phyloP scores from a whole-genome alignment of 2,113 vertebrate genomes.

The Percopsis transmontana region DNA sequence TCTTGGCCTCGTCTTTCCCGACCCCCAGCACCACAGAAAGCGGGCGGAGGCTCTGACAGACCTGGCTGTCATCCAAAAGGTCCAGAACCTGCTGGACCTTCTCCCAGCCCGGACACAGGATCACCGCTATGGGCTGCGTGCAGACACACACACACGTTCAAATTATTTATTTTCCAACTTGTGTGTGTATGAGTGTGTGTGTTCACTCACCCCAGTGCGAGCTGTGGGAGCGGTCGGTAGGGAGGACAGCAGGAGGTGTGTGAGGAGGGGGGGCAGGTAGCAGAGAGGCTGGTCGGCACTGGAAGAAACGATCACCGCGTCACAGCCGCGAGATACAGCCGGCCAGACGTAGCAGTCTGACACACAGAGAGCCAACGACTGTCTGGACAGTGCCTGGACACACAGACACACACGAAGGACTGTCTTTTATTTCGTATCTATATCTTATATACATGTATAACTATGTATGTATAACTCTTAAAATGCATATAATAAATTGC shows the following conservation, averaged over 20 bases:
- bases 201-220: constrained; percentile 79
- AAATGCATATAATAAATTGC: no score
- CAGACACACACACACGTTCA: background rate
- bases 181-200: background rate
- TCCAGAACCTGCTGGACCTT: constrained; percentile 85
- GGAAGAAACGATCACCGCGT: constrained; percentile 80
- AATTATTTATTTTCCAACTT: no score
- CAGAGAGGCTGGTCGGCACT: constrained; percentile 79
- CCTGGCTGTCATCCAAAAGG: constrained; percentile 71
- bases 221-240: constrained; percentile 46
- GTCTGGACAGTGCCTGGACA: constrained; percentile 77
- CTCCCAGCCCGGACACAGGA: constrained; percentile 89
- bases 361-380: constrained; percentile 65
- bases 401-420: background rate
- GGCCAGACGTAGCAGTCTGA: constrained; percentile 87
- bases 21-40: constrained; percentile 78
- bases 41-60: constrained; percentile 71
- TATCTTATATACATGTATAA: no score
- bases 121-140: constrained; percentile 84
- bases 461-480: no score
- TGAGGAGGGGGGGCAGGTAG: constrained; percentile 87
- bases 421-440: background rate
- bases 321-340: constrained; percentile 80
- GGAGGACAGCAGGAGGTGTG: constrained; percentile 76
- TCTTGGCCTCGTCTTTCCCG: constrained; percentile 79